Evolutionary conservation across 2,113 vertebrate genomes (phyloP), one percentile per base, ranked within the genome.

Genomic region (Camelus dromedarius): DNA sequence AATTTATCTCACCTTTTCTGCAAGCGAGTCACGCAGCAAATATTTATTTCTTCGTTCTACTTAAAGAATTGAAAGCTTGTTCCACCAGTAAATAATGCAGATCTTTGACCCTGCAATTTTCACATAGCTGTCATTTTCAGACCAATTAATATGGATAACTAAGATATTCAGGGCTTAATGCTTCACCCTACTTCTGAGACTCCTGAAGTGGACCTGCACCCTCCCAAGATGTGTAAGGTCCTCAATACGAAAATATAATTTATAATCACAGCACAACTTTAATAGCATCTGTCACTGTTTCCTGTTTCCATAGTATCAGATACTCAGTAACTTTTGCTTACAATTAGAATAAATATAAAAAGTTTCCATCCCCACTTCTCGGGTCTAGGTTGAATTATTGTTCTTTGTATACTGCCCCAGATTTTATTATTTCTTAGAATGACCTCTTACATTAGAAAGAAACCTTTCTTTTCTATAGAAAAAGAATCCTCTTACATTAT

Each of bases 1-100:
- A 89, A 83, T 97, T 95, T 96, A 80, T 93, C 86, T 94, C 76
- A 92, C n/a, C 58, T 95, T 96, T 89, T 97, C 42, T 94, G 79
- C 13, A 93, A 96, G 64, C 28, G 92, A 96, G 15, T 79, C 38
- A 66, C 15, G 67, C 54, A 96, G 75, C 77, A 91, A 97, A 95
- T 70, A 69, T 24, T 83, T 70, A 94, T 92, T 98, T 97, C 58
- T 97, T 80, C 81, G 76, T 85, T 82, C 62, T 93, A 20, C 86
- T 94, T 93, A 91, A 95, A 94, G 87, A 96, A 93, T 11, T 80
- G 88, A 81, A 96, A 97, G 82, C 62, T n/a, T 85, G 46, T 88
- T 32, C 22, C 62, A 67, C 35, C 38, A 67, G 90, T 79, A 95
- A 91, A 93, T 97, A 96, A 79, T 94, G 75, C 46, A 95, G 35